phyloP scores from a whole-genome alignment of 2,888 invertebrate genomes.

The Salticus scenicus region DNA sequence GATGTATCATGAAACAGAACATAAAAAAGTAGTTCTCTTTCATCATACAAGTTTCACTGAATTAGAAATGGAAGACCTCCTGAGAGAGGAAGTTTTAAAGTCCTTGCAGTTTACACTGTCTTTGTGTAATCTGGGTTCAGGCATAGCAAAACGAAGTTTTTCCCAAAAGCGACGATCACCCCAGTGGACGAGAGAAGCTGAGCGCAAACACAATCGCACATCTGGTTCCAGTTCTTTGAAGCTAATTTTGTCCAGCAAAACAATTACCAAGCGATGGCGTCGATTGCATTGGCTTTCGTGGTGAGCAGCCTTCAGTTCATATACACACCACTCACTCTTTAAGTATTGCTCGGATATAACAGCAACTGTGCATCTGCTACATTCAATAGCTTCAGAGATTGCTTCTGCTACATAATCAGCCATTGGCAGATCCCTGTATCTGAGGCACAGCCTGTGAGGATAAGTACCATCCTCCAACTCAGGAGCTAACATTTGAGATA shows the following conservation, averaged over 20 bases:
- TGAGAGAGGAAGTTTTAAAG: slow-evolving; percentile 65
- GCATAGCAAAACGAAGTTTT: slow-evolving; percentile 88
- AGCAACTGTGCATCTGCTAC: slow-evolving; percentile 89
- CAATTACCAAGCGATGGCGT: slow-evolving; percentile 80
- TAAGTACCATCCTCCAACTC: slow-evolving; percentile 84
- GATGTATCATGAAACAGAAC: slow-evolving; percentile 54
- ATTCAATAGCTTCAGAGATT: slow-evolving; percentile 89
- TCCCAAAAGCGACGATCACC: slow-evolving; percentile 96
- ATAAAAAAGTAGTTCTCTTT: slow-evolving; percentile 41
- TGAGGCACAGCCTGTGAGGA: slow-evolving; percentile 88
- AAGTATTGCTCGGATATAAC: slow-evolving; percentile 91
- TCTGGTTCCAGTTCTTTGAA: slow-evolving; percentile 90
- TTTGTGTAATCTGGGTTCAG: slow-evolving; percentile 78
- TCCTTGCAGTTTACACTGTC: slow-evolving; percentile 63
- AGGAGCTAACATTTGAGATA: slow-evolving; percentile 87
- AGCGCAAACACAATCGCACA: slow-evolving; percentile 89
- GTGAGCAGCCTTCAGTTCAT: slow-evolving; percentile 91
- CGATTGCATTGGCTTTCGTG: slow-evolving; percentile 79
- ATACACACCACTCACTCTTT: slow-evolving; percentile 92
- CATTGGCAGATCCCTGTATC: slow-evolving; percentile 90
- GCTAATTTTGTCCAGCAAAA: slow-evolving; percentile 88
- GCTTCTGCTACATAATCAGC: slow-evolving; percentile 85
- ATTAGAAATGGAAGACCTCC: slow-evolving; percentile 67
- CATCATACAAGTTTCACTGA: slow-evolving; percentile 69
- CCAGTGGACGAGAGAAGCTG: slow-evolving; percentile 88